Evolutionary conservation across 1,140 invertebrate genomes (phyloP).

Genomic region (Apolygus lucorum): DNA sequence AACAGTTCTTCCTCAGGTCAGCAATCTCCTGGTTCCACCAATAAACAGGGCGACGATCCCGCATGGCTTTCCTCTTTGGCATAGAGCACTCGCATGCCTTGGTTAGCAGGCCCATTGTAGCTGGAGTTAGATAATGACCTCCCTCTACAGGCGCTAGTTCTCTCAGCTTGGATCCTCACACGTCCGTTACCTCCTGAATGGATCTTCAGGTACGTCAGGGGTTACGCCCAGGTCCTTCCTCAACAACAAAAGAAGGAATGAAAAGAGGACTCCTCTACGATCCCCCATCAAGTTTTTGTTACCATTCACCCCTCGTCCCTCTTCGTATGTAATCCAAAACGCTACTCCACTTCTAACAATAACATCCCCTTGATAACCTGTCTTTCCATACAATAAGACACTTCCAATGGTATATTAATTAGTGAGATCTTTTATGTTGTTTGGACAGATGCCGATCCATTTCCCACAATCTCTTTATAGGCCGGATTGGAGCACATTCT

Average conservation of each 20-base stretch:
- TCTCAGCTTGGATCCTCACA: too few relatives aligned
- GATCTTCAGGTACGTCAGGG: background rate
- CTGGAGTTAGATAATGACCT: too few relatives aligned
- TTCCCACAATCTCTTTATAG: background rate
- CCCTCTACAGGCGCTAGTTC: too few relatives aligned
- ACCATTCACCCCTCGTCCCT: background rate
- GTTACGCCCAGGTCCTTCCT: conserved; percentile 1
- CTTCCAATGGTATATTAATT: background rate
- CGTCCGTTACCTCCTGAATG: too few relatives aligned
- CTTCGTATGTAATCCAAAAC: conserved; percentile 3
- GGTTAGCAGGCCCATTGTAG: too few relatives aligned
- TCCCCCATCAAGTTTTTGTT: background rate
- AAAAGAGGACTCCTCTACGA: background rate
- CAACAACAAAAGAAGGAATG: background rate
- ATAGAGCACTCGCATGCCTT: too few relatives aligned
- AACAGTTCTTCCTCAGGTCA: too few relatives aligned
- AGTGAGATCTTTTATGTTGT: conserved; percentile 2
- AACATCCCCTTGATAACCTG: conserved; percentile 8
- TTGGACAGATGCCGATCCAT: conserved; percentile 4
- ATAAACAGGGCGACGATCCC: too few relatives aligned
- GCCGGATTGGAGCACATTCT: background rate
- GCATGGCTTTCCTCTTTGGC: too few relatives aligned
- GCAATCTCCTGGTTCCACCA: too few relatives aligned
- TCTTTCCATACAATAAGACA: background rate
- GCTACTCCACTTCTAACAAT: conserved; percentile 6